Evolutionary conservation across 2,113 vertebrate species (phyloP).

Genomic region (Seriola dumerili): DNA sequence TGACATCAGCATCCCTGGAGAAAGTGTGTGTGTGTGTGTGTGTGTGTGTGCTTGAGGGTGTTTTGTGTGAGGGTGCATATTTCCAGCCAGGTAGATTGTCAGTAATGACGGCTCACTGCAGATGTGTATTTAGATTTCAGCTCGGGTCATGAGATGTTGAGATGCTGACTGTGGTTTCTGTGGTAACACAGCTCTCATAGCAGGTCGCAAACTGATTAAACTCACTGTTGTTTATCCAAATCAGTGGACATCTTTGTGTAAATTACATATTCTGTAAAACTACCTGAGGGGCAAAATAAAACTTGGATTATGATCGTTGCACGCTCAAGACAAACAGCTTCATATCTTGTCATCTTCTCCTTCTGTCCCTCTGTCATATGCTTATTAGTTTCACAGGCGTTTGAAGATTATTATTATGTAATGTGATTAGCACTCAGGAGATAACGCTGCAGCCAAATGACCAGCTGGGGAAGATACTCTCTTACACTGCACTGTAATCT

Average conservation of each 20-base stretch:
- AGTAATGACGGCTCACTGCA: conserved; percentile 36
- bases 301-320: background rate
- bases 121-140: background rate
- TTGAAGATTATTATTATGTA: conserved; percentile 52
- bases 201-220: background rate
- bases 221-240: background rate
- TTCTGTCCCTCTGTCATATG: conserved; percentile 19
- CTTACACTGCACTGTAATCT: conserved; percentile 8
- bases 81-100: conserved; percentile 23
- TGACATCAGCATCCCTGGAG: conserved; percentile 32
- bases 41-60: background rate
- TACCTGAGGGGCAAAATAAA: background rate
- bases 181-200: background rate
- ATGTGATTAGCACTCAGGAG: conserved; percentile 46
- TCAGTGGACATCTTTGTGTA: background rate
- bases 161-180: background rate
- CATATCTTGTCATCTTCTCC: conserved; percentile 1
- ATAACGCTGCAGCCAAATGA: conserved; percentile 29
- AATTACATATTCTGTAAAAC: background rate
- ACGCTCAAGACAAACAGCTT: background rate
- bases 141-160: background rate
- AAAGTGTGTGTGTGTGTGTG: conserved; percentile 2
- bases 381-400: conserved; percentile 37
- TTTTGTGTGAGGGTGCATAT: conserved; percentile 29
- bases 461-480: background rate